phyloP scores from a whole-genome alignment of 35 echinoderm and acorn worm genomes.

The Strongylocentrotus purpuratus region DNA sequence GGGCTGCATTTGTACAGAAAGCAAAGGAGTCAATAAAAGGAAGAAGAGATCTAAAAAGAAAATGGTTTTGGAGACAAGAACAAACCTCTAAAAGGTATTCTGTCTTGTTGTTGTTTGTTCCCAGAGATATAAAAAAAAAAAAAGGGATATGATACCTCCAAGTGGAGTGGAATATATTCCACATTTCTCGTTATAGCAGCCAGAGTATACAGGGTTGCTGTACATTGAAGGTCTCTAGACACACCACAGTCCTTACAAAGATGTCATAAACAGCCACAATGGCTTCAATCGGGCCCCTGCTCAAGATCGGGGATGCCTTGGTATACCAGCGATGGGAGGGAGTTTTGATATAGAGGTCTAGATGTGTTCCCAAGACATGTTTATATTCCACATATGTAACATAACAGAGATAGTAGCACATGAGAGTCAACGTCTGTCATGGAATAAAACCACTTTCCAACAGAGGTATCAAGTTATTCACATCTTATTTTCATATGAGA shows the following conservation, averaged over 20 bases:
- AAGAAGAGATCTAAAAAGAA: background rate
- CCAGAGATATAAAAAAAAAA: background rate
- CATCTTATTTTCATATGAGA: background rate
- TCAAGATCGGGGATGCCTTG: background rate
- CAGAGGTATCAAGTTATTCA: constrained; percentile 11
- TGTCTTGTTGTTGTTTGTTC: background rate
- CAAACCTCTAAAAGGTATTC: background rate
- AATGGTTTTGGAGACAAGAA: background rate
- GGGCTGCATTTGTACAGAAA: background rate
- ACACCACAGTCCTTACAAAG: background rate
- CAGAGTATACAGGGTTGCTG: background rate
- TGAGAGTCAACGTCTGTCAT: background rate
- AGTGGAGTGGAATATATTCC: background rate
- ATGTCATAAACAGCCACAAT: background rate
- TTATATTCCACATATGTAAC: background rate
- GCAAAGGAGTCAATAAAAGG: background rate
- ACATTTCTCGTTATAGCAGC: background rate
- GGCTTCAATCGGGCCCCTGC: background rate
- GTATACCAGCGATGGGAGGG: background rate
- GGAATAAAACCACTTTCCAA: background rate
- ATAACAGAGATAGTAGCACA: background rate
- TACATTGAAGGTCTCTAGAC: background rate
- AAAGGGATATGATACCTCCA: background rate
- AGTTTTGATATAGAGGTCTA: background rate
- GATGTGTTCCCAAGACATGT: background rate